Base-by-base conservation (phyloP, 2,797 vertebrate species). In the Carcharodon carcharias region DNA sequence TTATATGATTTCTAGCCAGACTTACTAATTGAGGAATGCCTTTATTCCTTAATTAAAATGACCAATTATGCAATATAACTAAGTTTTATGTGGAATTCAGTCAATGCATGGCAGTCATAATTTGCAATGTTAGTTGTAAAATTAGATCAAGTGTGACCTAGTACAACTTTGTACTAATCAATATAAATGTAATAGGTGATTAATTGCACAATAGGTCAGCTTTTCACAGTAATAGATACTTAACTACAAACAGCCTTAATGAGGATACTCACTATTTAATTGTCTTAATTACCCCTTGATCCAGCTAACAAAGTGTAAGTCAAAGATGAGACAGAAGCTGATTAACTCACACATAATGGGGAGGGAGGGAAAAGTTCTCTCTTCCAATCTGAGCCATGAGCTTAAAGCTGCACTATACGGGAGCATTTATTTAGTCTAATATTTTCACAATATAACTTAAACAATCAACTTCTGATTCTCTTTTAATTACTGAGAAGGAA, bases 71-170 rank as follows among this genome's bases (percentile, higher is more conserved):
- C 56, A 50, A 95, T 73, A 28, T 95, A 95, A 95, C 69, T 77
- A 95, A 95, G 69, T 77, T 93, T 93, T 21, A 95, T 56, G 94
- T 77, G 94, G 71, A 95, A 95, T 95, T 77, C 69, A 95, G 67
- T 71, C 28, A 95, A 35, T 95, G 31, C 45, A 21, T n/a, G 31
- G 50, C 69, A 95, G 50, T 56, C 50, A 23, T 95, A 67, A 95
- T 95, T 58, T 73, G 58, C 14, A 11, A 54, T 77, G 73, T 95
- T 95, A 77, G 54, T 35, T 77, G 28, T 71, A 56, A 77, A 95
- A 95, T 95, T 77, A 95, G 50, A 95, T 95, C 69, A 95, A 95
- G 94, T 95, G 69, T 40, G 94, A 77, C 94, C 94, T 77, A 69
- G 50, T 77, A 35, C 28, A 95, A 77, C 69, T 77, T 67, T 77